Conservation (phyloP, 2,797 vertebrate genomes). For the Liasis olivaceus region DNA sequence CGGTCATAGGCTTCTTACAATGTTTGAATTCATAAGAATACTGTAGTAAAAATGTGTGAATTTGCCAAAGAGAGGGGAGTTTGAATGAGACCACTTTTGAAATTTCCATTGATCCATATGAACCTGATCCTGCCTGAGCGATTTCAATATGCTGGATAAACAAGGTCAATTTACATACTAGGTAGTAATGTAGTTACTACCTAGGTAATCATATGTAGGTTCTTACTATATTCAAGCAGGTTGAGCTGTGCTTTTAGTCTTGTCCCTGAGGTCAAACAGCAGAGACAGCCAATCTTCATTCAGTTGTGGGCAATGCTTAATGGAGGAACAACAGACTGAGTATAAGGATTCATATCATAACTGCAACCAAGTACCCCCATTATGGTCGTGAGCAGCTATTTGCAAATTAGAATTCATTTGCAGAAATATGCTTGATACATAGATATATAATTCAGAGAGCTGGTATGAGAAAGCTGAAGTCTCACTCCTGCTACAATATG, state of each 20-base stretch:
- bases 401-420: not conserved
- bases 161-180: not conserved
- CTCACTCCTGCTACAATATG: not conserved
- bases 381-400: not conserved
- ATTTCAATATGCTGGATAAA: not conserved
- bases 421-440: not conserved
- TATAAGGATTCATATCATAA: not conserved
- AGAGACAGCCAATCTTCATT: not conserved
- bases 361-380: not conserved
- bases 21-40: too few relatives aligned
- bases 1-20: not conserved
- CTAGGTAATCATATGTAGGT: not conserved
- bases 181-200: too few relatives aligned
- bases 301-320: not conserved
- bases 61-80: not conserved
- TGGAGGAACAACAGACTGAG: not conserved
- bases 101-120: not conserved
- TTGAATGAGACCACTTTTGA: not conserved
- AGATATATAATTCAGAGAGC: not conserved
- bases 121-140: not conserved
- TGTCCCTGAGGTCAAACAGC: not conserved
- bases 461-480: not conserved
- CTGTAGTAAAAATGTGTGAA: too few relatives aligned
- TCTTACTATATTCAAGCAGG: not conserved
- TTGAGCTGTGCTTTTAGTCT: not conserved